A percentile compares a stretch with the other conserved stretches of the same genome.
phyloP scores from a whole-genome alignment of 2,797 vertebrate species.

The Clamator glandarius region DNA sequence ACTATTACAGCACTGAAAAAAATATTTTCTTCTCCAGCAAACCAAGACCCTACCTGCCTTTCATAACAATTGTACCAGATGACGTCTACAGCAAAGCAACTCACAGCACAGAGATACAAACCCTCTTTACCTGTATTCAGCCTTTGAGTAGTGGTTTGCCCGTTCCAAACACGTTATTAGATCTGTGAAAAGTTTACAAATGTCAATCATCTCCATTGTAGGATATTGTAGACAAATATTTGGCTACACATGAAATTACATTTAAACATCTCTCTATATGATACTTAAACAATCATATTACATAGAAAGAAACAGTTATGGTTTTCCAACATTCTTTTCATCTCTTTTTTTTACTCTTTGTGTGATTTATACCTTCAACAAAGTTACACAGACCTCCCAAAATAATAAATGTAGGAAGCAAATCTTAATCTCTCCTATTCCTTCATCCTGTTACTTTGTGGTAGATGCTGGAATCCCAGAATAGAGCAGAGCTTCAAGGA shows the following conservation, averaged over 20 bases:
- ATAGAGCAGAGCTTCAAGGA: neutral
- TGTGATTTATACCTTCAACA: neutral
- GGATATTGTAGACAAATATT: neutral
- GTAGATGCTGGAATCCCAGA: neutral
- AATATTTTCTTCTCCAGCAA: neutral
- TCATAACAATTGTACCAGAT: neutral
- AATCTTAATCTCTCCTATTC: neutral
- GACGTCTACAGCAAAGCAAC: slow-evolving; percentile 1
- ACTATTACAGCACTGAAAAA: neutral
- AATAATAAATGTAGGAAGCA: neutral
- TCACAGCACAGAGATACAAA: neutral
- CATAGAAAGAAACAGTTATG: neutral
- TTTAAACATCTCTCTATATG: neutral
- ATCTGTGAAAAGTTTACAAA: slow-evolving; percentile 80
- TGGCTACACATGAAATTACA: neutral
- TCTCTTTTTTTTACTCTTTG: neutral
- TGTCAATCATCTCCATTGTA: neutral
- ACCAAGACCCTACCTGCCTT: neutral
- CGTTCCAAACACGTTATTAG: slow-evolving; percentile 86
- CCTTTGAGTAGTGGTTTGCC: slow-evolving; percentile 79
- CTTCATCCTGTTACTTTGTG: neutral
- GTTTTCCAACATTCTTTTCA: neutral
- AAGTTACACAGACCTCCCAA: neutral
- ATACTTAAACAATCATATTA: neutral
- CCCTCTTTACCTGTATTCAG: slow-evolving; percentile 83